A percentile compares a stretch with the other conserved stretches of the same genome.
phyloP scores from a whole-genome alignment of 2,113 vertebrate species.

The Varanus salvator region DNA sequence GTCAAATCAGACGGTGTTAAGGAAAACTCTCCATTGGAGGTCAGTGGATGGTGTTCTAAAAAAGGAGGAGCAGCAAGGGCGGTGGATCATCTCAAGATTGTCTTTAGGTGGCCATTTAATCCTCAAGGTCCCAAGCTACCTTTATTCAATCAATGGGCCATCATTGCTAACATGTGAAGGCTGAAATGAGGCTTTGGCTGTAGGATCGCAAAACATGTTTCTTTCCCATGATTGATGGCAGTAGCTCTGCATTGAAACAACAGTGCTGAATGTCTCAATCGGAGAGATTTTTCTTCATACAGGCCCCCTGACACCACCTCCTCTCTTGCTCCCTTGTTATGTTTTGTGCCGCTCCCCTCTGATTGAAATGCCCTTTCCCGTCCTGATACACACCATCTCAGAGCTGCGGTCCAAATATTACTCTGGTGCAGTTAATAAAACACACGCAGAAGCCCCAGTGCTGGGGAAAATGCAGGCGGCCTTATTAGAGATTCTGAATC shows the following conservation, averaged over 20 bases:
- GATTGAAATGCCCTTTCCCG: background rate
- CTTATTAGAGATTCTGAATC: constrained; percentile 61
- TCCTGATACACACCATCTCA: background rate
- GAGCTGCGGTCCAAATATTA: constrained; percentile 51
- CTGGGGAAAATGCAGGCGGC: constrained; percentile 39
- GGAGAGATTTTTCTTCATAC: constrained; percentile 14
- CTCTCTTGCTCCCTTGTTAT: background rate
- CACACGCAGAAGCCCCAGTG: constrained; percentile 8
- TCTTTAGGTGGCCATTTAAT: background rate
- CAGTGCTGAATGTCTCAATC: background rate
- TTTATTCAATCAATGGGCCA: background rate
- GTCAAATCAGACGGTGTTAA: accelerated
- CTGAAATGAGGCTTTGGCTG: background rate
- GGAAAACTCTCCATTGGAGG: background rate
- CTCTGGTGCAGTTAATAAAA: constrained; percentile 61
- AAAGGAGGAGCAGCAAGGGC: background rate
- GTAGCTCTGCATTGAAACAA: constrained; percentile 16
- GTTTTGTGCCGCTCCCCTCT: background rate
- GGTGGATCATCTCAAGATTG: background rate
- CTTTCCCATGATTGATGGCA: background rate
- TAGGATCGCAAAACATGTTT: background rate
- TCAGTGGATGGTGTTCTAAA: background rate
- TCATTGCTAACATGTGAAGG: constrained; percentile 8
- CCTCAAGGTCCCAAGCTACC: background rate
- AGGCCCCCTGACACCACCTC: background rate